Evolutionary conservation across 23 tunicate genomes (phyloP).

Genomic region (Styela plicata): DNA sequence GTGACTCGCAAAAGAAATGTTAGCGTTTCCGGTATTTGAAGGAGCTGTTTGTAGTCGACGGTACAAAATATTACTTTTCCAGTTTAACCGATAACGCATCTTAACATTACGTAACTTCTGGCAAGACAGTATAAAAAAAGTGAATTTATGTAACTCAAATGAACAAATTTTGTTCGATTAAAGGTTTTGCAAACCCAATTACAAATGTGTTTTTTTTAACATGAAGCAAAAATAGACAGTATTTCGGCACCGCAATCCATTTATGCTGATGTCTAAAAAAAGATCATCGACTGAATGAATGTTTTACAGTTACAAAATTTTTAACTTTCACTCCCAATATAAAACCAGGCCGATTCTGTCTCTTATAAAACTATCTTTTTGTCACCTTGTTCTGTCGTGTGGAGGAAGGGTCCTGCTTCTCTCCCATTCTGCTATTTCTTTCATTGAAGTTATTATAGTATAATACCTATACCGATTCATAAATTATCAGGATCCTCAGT

Average conservation of each 20-base stretch:
- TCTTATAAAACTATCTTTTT: neutral
- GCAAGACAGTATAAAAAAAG: neutral
- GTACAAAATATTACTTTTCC: neutral
- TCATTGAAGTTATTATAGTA: neutral
- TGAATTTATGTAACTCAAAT: too few relatives aligned
- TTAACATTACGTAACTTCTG: neutral
- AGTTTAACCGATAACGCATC: too few relatives aligned
- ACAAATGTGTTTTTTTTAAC: too few relatives aligned
- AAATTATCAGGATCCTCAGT: conserved; percentile 18
- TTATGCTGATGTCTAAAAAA: too few relatives aligned
- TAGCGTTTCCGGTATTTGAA: neutral
- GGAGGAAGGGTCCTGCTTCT: neutral
- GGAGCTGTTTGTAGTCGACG: neutral
- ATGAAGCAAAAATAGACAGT: too few relatives aligned
- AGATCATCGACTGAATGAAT: too few relatives aligned
- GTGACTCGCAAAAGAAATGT: neutral
- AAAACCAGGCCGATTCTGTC: too few relatives aligned
- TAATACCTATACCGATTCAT: neutral
- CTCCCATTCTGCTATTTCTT: neutral
- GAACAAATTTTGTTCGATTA: too few relatives aligned
- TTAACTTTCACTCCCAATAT: too few relatives aligned
- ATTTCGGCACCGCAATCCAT: too few relatives aligned
- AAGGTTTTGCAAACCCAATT: too few relatives aligned
- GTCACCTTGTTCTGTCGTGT: neutral
- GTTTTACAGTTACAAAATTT: too few relatives aligned